These are phyloP conservation scores for Leptogaster cylindrica DNA, from an alignment of 2,888 invertebrate species.

Conservation along the genomic window DNA sequence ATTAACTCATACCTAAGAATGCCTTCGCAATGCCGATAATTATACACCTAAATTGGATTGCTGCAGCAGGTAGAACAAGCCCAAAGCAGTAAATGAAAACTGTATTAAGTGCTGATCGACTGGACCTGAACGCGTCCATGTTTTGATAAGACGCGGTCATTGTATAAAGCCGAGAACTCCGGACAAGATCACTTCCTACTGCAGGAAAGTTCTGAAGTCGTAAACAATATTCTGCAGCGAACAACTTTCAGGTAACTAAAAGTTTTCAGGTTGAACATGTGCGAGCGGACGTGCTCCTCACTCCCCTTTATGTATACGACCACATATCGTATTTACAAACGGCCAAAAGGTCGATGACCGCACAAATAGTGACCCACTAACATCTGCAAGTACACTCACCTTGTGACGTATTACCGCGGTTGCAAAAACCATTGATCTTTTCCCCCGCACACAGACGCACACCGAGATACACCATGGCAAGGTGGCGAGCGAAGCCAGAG, in stretches of 20 bases:
- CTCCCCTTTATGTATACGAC: slow-evolving; percentile 2
- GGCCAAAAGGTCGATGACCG: slow-evolving; percentile 62
- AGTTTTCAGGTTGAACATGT: slow-evolving; percentile 5
- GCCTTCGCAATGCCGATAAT: too few species aligned
- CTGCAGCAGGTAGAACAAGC: slow-evolving; percentile 10
- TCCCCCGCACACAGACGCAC: slow-evolving; percentile 12
- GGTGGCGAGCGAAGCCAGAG: too few species aligned
- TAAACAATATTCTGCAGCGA: slow-evolving; percentile 34
- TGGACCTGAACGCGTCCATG: slow-evolving; percentile 25
- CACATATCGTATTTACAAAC: slow-evolving; percentile 53
- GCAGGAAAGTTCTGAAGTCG: slow-evolving; percentile 37
- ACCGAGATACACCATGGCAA: too few species aligned
- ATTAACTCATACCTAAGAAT: too few species aligned
- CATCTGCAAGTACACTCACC: slow-evolving; percentile 63
- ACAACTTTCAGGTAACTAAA: slow-evolving; percentile 30
- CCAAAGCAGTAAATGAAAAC: slow-evolving; percentile 25
- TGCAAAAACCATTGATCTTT: slow-evolving; percentile 48
- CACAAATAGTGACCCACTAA: slow-evolving; percentile 64
- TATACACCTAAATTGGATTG: too few species aligned
- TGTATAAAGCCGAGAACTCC: slow-evolving; percentile 25
- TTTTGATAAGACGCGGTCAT: slow-evolving; percentile 38
- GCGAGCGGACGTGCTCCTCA: neutral
- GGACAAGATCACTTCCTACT: slow-evolving; percentile 39
- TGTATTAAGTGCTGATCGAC: slow-evolving; percentile 15
- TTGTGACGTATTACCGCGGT: slow-evolving; percentile 60